Evolutionary conservation across 2,113 vertebrate genomes (phyloP).

Genomic region (Centrocercus urophasianus): DNA sequence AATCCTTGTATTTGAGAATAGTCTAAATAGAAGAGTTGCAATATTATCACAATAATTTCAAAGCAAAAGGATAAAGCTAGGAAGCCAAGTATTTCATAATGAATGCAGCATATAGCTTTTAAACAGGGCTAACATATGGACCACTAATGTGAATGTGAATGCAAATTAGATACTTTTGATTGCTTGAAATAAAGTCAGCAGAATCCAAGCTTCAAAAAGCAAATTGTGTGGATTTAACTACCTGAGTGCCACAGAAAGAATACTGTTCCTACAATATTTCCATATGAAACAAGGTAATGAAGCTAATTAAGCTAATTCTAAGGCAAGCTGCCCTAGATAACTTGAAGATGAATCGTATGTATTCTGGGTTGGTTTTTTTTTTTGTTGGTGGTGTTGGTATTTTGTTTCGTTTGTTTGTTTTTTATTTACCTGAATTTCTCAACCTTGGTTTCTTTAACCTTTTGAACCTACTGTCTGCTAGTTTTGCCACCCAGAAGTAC

Average conservation of each 20-base stretch:
- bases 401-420: background rate
- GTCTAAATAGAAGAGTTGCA: slow-evolving; percentile 74
- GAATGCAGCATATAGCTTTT: slow-evolving; percentile 85
- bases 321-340: slow-evolving; percentile 33
- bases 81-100: slow-evolving; percentile 82
- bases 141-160: slow-evolving; percentile 85
- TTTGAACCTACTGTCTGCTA: background rate
- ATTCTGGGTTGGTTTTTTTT: background rate
- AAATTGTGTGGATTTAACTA: slow-evolving; percentile 82
- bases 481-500: background rate
- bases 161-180: slow-evolving; percentile 86
- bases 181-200: slow-evolving; percentile 85
- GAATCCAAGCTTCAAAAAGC: slow-evolving; percentile 79
- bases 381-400: too few relatives aligned
- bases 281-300: slow-evolving; percentile 49
- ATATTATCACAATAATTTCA: slow-evolving; percentile 79
- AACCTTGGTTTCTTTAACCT: background rate
- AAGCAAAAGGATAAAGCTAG: slow-evolving; percentile 75
- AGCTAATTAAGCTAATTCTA: slow-evolving; percentile 55
- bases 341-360: slow-evolving; percentile 9
- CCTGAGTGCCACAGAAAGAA: slow-evolving; percentile 73
- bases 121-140: slow-evolving; percentile 87
- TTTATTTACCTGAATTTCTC: background rate
- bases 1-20: slow-evolving; percentile 46
- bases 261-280: slow-evolving; percentile 60